Conservation (phyloP, 2,113 vertebrate genomes). For the Megaceryle torquata region DNA sequence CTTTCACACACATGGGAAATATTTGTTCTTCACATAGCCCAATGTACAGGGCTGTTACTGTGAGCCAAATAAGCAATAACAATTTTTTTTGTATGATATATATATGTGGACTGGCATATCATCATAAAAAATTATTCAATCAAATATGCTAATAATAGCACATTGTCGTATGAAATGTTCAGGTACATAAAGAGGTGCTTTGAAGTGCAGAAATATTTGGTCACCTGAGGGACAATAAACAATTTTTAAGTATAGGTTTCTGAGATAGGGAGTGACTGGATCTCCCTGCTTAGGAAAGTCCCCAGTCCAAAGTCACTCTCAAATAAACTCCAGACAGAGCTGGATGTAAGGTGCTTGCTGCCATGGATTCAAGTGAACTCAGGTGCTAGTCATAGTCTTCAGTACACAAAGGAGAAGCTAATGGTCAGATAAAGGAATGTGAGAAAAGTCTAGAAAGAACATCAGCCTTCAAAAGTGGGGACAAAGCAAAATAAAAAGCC, state of each 20-base stretch:
- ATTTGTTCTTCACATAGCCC: conserved; percentile 62
- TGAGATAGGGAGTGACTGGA: not conserved
- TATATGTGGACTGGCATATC: conserved; percentile 30
- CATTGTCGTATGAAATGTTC: conserved; percentile 68
- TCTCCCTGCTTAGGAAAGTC: not conserved
- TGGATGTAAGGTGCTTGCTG: not conserved
- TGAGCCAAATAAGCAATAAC: conserved; percentile 38
- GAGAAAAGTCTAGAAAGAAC: not conserved
- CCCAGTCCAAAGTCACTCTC: not conserved
- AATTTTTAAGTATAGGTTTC: conserved; percentile 37
- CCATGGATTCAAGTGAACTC: not conserved
- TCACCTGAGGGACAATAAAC: conserved; percentile 51
- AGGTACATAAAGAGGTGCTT: conserved; percentile 72
- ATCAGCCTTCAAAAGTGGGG: not conserved
- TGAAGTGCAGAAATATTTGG: conserved; percentile 69
- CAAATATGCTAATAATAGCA: conserved; percentile 60
- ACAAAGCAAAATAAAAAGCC: not conserved
- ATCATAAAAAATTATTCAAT: conserved; percentile 71
- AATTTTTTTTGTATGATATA: conserved; percentile 51
- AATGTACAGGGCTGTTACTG: conserved; percentile 16
- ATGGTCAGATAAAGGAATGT: not conserved
- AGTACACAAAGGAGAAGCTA: not conserved
- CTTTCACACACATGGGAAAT: not conserved
- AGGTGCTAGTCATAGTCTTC: not conserved
- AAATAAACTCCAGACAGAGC: not conserved